Evolutionary conservation across 2,888 invertebrate genomes (phyloP), one percentile per base, ranked within the genome.

Genomic region (Cerastis leucographa): DNA sequence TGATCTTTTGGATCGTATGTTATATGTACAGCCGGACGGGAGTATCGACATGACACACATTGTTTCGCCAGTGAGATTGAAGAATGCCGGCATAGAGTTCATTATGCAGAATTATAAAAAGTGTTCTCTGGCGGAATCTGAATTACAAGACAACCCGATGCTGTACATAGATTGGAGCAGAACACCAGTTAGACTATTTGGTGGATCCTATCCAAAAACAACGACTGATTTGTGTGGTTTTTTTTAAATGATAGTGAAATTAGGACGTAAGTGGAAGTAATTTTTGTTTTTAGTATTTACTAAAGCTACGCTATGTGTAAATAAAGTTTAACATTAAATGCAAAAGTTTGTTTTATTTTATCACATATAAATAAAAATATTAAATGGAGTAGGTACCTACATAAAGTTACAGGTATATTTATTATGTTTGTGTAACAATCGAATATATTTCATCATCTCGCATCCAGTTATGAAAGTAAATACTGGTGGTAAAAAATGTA

Each of bases 181-280:
- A 85, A 97, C 97, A 5, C 97, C 97, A 0, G 97, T 98, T 0
- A 95, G 97, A 83, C 95, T 98, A 1, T 98, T 97, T 88, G 98
- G 98, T 29, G 98, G 98, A 11, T 97, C 98, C 6, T 95, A 96
- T 87, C 93, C 98, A 35, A 97, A 97, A 89, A 97, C 95, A 84
- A 97, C 97, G 0, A 94, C 96, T 19, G 97, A 97, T 81, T 93
- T 97, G 76, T 98, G 98, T 90, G 97, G 97, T 1, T 94, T 96
- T 81, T n/a, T 97, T 93, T 95, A 91, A 91, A 72, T 66, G 19
- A 66, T 74, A 51, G 42, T 68, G 49, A 66, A 44, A 12, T 69
- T 68, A 29, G 12, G 9, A 40, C 25, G 12, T 51, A 40, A n/a
- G 17, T 69, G 64, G 29, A 4, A 56, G 65, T 14, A 29, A 46